Evolutionary conservation across 1,140 invertebrate genomes (phyloP).

Genomic region (Cataglyphis hispanica): DNA sequence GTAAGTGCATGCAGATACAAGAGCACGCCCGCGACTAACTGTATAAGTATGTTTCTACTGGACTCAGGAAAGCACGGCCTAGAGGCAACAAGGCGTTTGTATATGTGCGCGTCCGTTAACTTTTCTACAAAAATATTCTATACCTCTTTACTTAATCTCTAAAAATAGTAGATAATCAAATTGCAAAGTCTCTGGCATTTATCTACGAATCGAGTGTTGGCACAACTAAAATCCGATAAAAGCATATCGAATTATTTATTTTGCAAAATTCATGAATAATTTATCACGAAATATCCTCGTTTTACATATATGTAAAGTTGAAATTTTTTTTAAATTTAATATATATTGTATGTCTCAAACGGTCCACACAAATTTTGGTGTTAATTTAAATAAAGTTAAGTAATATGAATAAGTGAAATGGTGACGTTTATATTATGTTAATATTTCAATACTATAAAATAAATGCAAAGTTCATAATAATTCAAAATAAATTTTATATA

Average conservation of each 20-base stretch:
- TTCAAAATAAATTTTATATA: too few species aligned
- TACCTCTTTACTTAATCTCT: not conserved
- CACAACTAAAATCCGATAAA: not conserved
- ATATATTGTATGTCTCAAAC: too few species aligned
- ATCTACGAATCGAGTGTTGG: not conserved
- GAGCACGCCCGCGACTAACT: slow-evolving; percentile 67
- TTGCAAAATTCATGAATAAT: not conserved
- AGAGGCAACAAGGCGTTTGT: slow-evolving; percentile 4
- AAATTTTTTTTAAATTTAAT: too few species aligned
- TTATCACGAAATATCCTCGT: not conserved
- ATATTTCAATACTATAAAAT: too few species aligned
- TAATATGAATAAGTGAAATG: too few species aligned
- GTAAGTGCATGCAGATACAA: slow-evolving; percentile 57
- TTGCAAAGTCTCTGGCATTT: not conserved
- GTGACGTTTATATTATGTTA: too few species aligned
- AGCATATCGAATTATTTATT: slow-evolving; percentile 5
- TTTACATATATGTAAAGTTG: too few species aligned
- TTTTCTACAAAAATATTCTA: not conserved
- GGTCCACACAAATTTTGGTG: too few species aligned
- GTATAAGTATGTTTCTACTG: slow-evolving; percentile 53
- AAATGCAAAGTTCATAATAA: too few species aligned
- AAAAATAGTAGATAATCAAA: not conserved
- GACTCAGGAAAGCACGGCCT: slow-evolving; percentile 53
- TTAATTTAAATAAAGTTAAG: too few species aligned
- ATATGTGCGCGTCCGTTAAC: slow-evolving; percentile 55